These are phyloP conservation scores for Euzophera pinguis DNA, from an alignment of 2,888 invertebrate genomes.

Conservation along the genomic window DNA sequence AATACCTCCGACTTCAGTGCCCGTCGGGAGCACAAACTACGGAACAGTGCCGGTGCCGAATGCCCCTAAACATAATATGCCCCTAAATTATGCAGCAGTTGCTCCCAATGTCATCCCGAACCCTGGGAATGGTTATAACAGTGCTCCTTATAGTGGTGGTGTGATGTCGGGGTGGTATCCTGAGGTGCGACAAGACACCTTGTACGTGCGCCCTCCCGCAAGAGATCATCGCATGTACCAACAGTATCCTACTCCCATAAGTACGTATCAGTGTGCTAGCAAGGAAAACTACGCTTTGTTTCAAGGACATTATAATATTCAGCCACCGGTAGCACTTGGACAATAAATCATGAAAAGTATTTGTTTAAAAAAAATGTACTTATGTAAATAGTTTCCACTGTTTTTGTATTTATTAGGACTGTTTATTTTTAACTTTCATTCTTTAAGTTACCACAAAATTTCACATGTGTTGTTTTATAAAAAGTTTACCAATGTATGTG, in stretches of 20 bases:
- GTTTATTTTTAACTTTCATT: background rate
- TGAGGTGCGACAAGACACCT: constrained; percentile 55
- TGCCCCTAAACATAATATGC: constrained; percentile 40
- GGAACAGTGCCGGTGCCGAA: constrained; percentile 51
- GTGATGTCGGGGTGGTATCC: constrained; percentile 60
- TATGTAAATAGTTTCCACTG: constrained; percentile 11
- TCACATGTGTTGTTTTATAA: constrained; percentile 43
- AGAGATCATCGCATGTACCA: constrained; percentile 63
- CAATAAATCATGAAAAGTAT: constrained; percentile 37
- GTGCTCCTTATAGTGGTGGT: constrained; percentile 46
- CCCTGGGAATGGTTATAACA: constrained; percentile 42
- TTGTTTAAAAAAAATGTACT: background rate
- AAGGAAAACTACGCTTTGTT: constrained; percentile 73
- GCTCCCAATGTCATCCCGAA: constrained; percentile 46
- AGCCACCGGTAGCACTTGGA: constrained; percentile 69
- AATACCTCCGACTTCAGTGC: constrained; percentile 20
- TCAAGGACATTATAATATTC: constrained; percentile 72
- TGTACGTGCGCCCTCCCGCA: constrained; percentile 50
- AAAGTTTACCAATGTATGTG: constrained; percentile 24
- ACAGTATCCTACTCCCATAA: constrained; percentile 56
- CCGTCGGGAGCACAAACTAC: constrained; percentile 53
- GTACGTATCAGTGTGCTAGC: constrained; percentile 66
- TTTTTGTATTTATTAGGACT: constrained; percentile 20
- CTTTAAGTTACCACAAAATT: constrained; percentile 49
- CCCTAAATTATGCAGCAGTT: constrained; percentile 54